phyloP scores from a whole-genome alignment of 2,113 vertebrate genomes.

The Lampris incognitus region DNA sequence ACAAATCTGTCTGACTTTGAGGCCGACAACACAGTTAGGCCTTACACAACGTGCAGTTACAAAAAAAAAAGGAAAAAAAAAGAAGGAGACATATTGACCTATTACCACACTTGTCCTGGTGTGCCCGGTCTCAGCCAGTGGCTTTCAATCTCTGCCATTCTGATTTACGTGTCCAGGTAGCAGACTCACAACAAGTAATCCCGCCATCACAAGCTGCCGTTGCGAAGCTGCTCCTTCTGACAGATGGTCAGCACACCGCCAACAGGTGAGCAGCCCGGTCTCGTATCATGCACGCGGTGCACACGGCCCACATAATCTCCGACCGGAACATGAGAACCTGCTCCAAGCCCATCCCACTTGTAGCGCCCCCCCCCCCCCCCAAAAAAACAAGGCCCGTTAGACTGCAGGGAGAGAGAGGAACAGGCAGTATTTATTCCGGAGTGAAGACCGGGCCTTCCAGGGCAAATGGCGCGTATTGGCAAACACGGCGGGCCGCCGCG shows the following conservation, averaged over 20 bases:
- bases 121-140: background rate
- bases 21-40: no score
- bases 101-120: background rate
- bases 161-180: constrained; percentile 23
- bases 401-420: background rate
- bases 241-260: constrained; percentile 59
- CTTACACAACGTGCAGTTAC: no score
- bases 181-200: constrained; percentile 26
- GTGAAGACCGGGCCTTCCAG: constrained; percentile 38
- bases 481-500: constrained; percentile 45
- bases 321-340: constrained; percentile 41
- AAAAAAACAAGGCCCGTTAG: constrained; percentile 18
- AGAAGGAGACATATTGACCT: background rate
- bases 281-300: constrained; percentile 21
- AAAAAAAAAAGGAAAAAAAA: no score
- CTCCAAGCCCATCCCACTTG: constrained; percentile 6
- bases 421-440: constrained; percentile 18
- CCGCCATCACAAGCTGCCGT: constrained; percentile 20
- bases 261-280: constrained; percentile 55
- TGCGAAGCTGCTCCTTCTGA: constrained; percentile 22
- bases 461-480: constrained; percentile 46
- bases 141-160: constrained; percentile 8
- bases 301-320: constrained; percentile 29
- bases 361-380: no score
- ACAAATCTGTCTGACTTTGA: no score